These are phyloP conservation scores for Heliconius charithonia DNA, from an alignment of 2,888 invertebrate genomes.

Conservation along the genomic window DNA sequence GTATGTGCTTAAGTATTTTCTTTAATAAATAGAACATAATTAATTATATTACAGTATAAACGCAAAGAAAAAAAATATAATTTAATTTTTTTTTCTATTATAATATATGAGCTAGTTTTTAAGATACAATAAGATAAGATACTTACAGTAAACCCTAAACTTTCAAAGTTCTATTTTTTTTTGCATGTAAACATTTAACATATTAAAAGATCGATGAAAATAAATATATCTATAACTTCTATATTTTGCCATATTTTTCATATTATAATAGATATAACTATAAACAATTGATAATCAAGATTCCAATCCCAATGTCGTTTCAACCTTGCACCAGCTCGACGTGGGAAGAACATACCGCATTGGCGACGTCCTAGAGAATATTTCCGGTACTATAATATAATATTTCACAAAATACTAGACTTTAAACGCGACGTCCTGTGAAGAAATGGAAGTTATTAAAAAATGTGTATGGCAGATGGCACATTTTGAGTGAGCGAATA, in stretches of 20 bases:
- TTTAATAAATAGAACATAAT: no score
- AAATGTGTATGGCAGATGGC: no score
- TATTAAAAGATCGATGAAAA: not conserved
- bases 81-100: no score
- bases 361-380: constrained; percentile 18
- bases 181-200: not conserved
- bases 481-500: no score
- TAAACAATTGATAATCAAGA: not conserved
- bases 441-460: no score
- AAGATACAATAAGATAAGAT: no score
- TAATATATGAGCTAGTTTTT: no score
- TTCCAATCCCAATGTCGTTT: constrained; percentile 19
- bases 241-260: not conserved
- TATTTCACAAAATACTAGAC: not conserved
- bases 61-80: no score
- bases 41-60: no score
- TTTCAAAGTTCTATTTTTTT: not conserved
- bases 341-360: constrained; percentile 29
- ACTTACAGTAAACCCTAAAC: not conserved
- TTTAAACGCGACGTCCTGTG: not conserved
- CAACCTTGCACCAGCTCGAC: constrained; percentile 18
- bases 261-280: not conserved
- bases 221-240: not conserved
- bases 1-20: not conserved
- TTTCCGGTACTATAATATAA: constrained; percentile 9